Conservation (phyloP, 2,888 invertebrate species). For the Acrobeloides nanus region DNA sequence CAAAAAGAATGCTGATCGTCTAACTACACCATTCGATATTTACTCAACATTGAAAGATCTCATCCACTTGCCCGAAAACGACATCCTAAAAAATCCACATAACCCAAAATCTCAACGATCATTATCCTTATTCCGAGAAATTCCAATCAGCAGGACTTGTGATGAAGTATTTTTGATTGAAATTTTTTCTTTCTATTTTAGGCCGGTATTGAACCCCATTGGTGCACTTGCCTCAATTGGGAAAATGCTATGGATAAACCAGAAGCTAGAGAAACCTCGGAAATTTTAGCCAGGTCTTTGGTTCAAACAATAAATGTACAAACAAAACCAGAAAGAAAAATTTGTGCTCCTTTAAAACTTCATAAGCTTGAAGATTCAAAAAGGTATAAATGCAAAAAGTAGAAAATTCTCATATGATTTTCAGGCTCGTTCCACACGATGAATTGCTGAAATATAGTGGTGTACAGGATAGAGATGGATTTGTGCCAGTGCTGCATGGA, state of each 20-base stretch:
- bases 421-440: conserved; percentile 64
- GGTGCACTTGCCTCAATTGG: conserved; percentile 92
- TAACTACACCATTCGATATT: conserved; percentile 82
- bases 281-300: conserved; percentile 55
- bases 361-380: conserved; percentile 66
- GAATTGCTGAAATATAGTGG: conserved; percentile 50
- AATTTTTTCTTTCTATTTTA: no score
- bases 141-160: conserved; percentile 33
- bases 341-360: conserved; percentile 57
- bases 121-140: conserved; percentile 38
- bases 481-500: conserved; percentile 70
- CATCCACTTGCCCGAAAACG: conserved; percentile 56
- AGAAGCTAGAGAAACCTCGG: conserved; percentile 10
- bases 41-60: conserved; percentile 71
- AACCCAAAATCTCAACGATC: conserved; percentile 19
- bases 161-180: conserved; percentile 25
- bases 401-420: no score
- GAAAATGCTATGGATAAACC: conserved; percentile 54
- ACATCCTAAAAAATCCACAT: conserved; percentile 10
- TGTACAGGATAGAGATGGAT: conserved; percentile 73
- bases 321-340: conserved; percentile 57
- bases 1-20: conserved; percentile 56
- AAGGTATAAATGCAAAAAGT: no score
- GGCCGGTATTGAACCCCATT: conserved; percentile 85
- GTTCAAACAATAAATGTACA: conserved; percentile 54